Evolutionary conservation across 2,797 vertebrate species (phyloP).

Genomic region (Paedocypris micromegethes): DNA sequence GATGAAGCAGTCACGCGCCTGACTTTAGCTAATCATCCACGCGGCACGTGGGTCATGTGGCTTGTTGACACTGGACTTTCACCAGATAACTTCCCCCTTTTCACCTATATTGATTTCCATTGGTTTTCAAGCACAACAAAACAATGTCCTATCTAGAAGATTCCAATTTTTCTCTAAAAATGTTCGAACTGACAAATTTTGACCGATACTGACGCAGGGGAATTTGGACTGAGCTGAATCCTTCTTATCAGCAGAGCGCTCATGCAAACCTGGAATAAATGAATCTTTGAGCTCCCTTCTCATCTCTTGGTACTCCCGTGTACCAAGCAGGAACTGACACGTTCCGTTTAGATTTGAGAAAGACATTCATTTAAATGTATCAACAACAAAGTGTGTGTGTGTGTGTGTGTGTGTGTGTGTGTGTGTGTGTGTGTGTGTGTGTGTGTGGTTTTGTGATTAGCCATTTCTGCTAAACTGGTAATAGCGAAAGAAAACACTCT

Average conservation of each 20-base stretch:
- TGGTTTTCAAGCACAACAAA: background rate
- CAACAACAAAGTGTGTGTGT: background rate
- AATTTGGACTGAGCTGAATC: slow-evolving; percentile 13
- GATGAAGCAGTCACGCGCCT: background rate
- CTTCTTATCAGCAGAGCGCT: slow-evolving; percentile 7
- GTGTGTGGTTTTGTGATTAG: too few species aligned
- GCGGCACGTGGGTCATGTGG: slow-evolving; percentile 1
- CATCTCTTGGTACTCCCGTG: slow-evolving; percentile 7
- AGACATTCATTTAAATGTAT: slow-evolving; percentile 9
- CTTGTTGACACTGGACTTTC: background rate
- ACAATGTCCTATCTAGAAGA: background rate
- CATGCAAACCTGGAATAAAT: slow-evolving; percentile 7
- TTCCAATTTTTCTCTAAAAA: background rate
- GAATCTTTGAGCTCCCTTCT: slow-evolving; percentile 4
- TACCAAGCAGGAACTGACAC: slow-evolving; percentile 8
- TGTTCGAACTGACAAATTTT: slow-evolving; percentile 4
- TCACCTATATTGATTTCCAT: background rate
- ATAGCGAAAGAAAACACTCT: too few species aligned
- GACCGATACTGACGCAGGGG: slow-evolving; percentile 2
- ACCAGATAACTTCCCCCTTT: slow-evolving; percentile 2
- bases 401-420: too few species aligned
- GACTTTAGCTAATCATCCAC: slow-evolving; percentile 4
- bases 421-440: too few species aligned
- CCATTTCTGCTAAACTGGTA: too few species aligned
- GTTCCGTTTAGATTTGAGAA: slow-evolving; percentile 2